phyloP scores from a whole-genome alignment of 2,888 invertebrate genomes.

The Sympetrum striolatum region DNA sequence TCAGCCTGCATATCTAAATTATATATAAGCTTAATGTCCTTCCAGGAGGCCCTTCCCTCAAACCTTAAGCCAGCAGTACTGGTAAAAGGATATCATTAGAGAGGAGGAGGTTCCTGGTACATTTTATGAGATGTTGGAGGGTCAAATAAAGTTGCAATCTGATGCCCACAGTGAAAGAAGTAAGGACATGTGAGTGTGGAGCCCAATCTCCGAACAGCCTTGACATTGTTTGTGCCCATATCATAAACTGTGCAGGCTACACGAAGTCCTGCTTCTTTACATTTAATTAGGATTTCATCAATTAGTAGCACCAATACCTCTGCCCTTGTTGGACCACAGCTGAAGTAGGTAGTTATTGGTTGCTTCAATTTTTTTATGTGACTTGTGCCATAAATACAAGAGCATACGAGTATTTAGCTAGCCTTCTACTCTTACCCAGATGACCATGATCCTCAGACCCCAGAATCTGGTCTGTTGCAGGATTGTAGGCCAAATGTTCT shows the following conservation, averaged over 20 bases:
- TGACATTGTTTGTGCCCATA: conserved; percentile 5
- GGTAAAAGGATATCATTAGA: neutral
- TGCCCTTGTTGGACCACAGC: neutral
- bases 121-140: conserved; percentile 6
- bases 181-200: neutral
- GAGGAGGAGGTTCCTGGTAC: neutral
- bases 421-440: too few relatives aligned
- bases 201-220: neutral
- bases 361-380: too few relatives aligned
- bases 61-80: neutral
- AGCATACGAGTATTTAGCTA: too few relatives aligned
- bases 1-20: neutral
- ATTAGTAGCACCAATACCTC: neutral
- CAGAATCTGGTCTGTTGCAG: neutral
- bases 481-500: conserved; percentile 5
- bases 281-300: neutral
- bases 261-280: neutral
- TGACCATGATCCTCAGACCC: neutral
- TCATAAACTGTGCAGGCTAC: conserved; percentile 16
- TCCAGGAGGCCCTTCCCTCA: conserved; percentile 16
- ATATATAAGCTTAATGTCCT: neutral
- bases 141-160: neutral
- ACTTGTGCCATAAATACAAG: too few relatives aligned
- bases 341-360: neutral
- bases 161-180: neutral